These are phyloP conservation scores for Oncorhynchus tshawytscha DNA, from an alignment of 2,113 vertebrate species.

Conservation along the genomic window DNA sequence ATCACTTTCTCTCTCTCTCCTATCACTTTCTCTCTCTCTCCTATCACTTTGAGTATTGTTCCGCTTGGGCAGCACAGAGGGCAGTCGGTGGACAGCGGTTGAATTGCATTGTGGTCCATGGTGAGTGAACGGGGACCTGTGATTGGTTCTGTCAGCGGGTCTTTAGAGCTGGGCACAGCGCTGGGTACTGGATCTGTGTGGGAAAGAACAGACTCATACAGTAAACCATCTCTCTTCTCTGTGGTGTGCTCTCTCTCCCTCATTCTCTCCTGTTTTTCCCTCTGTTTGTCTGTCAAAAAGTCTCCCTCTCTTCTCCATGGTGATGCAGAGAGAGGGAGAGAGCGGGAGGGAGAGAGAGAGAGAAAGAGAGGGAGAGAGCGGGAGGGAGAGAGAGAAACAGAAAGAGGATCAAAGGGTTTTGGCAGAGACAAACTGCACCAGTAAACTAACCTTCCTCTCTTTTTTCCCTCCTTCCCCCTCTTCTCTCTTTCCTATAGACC, in stretches of 20 bases:
- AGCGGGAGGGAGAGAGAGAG: slow-evolving; percentile 7
- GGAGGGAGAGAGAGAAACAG: slow-evolving; percentile 24
- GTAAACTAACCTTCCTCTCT: slow-evolving; percentile 68
- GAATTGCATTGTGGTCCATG: slow-evolving; percentile 54
- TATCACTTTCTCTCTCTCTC: no score
- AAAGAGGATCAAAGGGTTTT: slow-evolving; percentile 72
- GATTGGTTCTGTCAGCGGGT: slow-evolving; percentile 67
- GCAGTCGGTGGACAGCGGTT: slow-evolving; percentile 35
- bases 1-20: no score
- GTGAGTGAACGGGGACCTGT: slow-evolving; percentile 61
- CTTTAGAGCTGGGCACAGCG: slow-evolving; percentile 61
- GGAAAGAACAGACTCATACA: slow-evolving; percentile 57
- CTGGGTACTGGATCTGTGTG: slow-evolving; percentile 68
- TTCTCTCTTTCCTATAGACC: slow-evolving; percentile 77
- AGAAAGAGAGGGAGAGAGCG: slow-evolving; percentile 12
- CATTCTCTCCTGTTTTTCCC: slow-evolving; percentile 20
- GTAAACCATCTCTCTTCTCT: slow-evolving; percentile 7
- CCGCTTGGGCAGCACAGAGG: slow-evolving; percentile 1
- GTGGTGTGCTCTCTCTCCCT: slow-evolving; percentile 26
- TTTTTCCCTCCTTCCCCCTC: slow-evolving; percentile 42
- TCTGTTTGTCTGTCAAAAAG: slow-evolving; percentile 34
- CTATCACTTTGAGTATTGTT: slow-evolving; percentile 30
- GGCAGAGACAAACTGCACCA: slow-evolving; percentile 72
- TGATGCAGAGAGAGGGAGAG: no score
- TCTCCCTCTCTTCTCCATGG: slow-evolving; percentile 29